These are phyloP conservation scores for Macquaria ambigua DNA, from an alignment of 2,113 vertebrate species.

Conservation along the genomic window DNA sequence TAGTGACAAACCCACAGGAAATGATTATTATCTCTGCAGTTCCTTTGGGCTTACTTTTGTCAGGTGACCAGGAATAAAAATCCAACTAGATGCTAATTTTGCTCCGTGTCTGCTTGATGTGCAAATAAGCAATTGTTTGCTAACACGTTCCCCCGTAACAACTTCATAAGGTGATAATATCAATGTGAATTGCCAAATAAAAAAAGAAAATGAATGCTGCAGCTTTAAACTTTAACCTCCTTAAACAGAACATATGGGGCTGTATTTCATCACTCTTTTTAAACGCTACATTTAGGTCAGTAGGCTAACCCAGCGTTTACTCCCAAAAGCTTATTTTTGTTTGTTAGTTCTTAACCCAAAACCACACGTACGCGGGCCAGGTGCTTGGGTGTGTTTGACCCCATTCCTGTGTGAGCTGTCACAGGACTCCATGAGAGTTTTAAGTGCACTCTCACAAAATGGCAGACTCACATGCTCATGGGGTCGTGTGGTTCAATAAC, in stretches of 20 bases:
- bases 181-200: not conserved
- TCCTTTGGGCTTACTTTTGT: too few relatives aligned
- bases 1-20: too few relatives aligned
- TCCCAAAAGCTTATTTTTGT: not conserved
- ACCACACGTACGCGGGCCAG: not conserved
- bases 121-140: too few relatives aligned
- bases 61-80: too few relatives aligned
- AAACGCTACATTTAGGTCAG: not conserved
- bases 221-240: not conserved
- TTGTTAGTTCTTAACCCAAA: not conserved
- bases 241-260: not conserved
- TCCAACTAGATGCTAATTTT: too few relatives aligned
- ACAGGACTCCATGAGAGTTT: not conserved
- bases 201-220: not conserved
- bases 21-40: too few relatives aligned
- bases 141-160: not conserved
- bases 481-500: not conserved
- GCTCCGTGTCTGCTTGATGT: too few relatives aligned
- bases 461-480: constrained; percentile 14
- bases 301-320: not conserved
- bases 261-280: not conserved
- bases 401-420: not conserved
- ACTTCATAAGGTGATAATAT: not conserved
- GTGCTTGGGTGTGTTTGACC: not conserved
- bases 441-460: constrained; percentile 15